Evolutionary conservation across 2,797 vertebrate genomes (phyloP).

Genomic region (Anas flavirostris): DNA sequence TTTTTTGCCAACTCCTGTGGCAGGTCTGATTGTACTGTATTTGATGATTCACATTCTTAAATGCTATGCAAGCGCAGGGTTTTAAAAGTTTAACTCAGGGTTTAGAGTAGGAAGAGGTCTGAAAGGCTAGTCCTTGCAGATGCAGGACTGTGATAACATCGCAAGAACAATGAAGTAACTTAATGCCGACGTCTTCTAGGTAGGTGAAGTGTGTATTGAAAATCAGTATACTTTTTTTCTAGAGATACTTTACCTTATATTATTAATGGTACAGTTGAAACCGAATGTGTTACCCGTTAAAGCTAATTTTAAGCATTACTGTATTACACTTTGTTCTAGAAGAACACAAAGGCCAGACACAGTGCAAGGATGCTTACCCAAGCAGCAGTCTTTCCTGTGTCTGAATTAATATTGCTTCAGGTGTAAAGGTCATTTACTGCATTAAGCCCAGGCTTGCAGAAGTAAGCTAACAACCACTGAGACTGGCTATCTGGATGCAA

Average conservation of each 20-base stretch:
- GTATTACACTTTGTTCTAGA: background rate
- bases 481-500: background rate
- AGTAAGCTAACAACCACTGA: background rate
- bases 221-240: background rate
- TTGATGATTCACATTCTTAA: background rate
- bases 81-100: background rate
- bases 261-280: background rate
- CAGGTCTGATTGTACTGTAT: background rate
- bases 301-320: background rate
- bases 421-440: background rate
- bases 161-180: background rate
- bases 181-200: background rate
- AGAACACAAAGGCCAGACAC: background rate
- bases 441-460: background rate
- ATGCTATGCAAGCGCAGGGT: background rate
- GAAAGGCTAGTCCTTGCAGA: background rate
- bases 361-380: background rate
- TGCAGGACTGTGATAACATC: background rate
- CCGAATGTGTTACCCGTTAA: background rate
- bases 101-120: background rate
- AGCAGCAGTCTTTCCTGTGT: background rate
- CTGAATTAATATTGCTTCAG: background rate
- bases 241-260: background rate
- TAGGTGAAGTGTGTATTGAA: background rate
- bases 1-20: background rate